phyloP scores from a whole-genome alignment of 2,888 invertebrate species.

The Pristionchus japonicus region DNA sequence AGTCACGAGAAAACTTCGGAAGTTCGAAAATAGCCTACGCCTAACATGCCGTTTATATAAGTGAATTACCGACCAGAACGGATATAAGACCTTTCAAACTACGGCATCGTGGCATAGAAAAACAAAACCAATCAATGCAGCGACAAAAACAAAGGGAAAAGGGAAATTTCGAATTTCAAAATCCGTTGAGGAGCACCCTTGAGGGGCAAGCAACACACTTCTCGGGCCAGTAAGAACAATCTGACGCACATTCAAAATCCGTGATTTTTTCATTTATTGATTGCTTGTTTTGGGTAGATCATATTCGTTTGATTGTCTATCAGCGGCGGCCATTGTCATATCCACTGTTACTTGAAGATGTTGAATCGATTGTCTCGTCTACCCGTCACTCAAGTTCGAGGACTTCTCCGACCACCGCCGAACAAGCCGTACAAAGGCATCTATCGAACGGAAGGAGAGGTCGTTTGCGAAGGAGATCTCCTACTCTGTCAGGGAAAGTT shows the following conservation, averaged over 20 bases:
- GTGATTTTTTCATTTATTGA: neutral
- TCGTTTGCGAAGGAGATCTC: slow-evolving; percentile 68
- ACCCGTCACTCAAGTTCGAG: slow-evolving; percentile 51
- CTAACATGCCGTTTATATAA: too few species aligned
- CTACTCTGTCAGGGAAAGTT: slow-evolving; percentile 70
- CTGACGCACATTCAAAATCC: neutral
- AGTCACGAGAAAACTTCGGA: neutral
- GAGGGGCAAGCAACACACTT: neutral
- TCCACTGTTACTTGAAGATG: neutral
- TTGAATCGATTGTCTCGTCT: slow-evolving; percentile 27
- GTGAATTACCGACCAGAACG: neutral
- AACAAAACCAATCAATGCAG: neutral
- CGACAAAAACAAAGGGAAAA: too few species aligned
- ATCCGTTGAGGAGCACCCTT: neutral
- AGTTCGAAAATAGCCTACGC: neutral
- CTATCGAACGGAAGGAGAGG: slow-evolving; percentile 66
- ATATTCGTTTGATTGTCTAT: neutral
- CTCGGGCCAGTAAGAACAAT: too few species aligned
- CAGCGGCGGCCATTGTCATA: neutral
- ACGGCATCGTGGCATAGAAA: neutral
- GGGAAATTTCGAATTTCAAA: neutral
- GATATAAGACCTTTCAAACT: neutral
- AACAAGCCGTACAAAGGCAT: slow-evolving; percentile 73
- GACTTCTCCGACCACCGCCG: slow-evolving; percentile 64
- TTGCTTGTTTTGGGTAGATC: neutral